These are phyloP conservation scores for Drosophila antonietae DNA, from an alignment of 2,888 invertebrate genomes.

Conservation along the genomic window DNA sequence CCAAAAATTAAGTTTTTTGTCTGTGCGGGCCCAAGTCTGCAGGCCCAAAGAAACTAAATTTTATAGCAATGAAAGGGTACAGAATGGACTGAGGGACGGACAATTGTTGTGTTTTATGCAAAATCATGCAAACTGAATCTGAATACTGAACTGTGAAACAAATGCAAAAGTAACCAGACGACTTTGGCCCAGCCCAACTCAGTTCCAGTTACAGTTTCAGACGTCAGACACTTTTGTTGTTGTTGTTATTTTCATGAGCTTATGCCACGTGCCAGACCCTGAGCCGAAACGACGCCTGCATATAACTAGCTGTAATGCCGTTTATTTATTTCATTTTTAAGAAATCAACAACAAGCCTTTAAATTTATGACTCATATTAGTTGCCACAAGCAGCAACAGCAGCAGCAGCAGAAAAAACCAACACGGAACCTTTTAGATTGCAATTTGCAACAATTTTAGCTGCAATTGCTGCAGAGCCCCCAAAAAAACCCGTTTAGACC, in stretches of 20 bases:
- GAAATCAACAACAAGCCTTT: conserved; percentile 62
- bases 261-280: conserved; percentile 61
- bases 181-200: conserved; percentile 73
- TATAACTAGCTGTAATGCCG: conserved; percentile 74
- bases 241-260: conserved; percentile 15
- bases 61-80: conserved; percentile 52
- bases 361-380: conserved; percentile 77
- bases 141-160: conserved; percentile 54
- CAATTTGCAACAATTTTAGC: conserved; percentile 77
- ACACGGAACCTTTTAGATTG: conserved; percentile 77
- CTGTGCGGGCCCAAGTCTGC: conserved; percentile 32
- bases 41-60: conserved; percentile 27
- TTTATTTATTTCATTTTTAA: conserved; percentile 70
- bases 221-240: conserved; percentile 17
- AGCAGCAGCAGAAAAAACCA: conserved; percentile 40
- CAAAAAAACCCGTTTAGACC: conserved; percentile 48
- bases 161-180: conserved; percentile 75
- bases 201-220: conserved; percentile 48
- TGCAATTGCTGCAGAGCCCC: conserved; percentile 46
- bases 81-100: conserved; percentile 26
- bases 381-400: conserved; percentile 38
- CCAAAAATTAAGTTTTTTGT: conserved; percentile 65
- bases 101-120: conserved; percentile 64
- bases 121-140: conserved; percentile 59
- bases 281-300: conserved; percentile 60